phyloP scores from a whole-genome alignment of 2,888 invertebrate species.

The Isoperla grammatica region DNA sequence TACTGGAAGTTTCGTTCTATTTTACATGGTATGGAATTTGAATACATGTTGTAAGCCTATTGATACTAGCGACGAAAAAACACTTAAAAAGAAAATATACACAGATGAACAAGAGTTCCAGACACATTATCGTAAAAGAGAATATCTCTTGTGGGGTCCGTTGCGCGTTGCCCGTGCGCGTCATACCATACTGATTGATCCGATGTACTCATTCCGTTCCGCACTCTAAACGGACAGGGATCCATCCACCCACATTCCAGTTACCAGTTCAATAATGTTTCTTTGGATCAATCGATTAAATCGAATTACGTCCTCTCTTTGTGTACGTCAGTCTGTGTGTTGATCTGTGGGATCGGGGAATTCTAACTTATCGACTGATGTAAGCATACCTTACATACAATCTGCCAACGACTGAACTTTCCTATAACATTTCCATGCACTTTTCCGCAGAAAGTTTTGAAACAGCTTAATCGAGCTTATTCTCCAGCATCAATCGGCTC shows the following conservation, averaged over 20 bases:
- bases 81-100: slow-evolving; percentile 9
- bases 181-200: too few species aligned
- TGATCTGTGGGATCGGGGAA: not conserved
- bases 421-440: not conserved
- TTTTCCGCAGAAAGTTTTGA: too few species aligned
- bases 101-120: not conserved
- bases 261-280: slow-evolving; percentile 2
- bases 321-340: not conserved
- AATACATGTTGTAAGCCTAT: slow-evolving; percentile 7
- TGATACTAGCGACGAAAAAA: slow-evolving; percentile 13
- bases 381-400: not conserved
- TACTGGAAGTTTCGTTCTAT: slow-evolving; percentile 7
- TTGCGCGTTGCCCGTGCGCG: too few species aligned
- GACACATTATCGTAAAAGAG: too few species aligned
- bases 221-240: too few species aligned
- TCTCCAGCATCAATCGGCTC: too few species aligned
- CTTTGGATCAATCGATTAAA: not conserved
- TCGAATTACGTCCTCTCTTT: not conserved
- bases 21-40: slow-evolving; percentile 13
- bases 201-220: too few species aligned
- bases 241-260: too few species aligned
- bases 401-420: not conserved
- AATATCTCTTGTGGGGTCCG: too few species aligned
- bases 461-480: too few species aligned
- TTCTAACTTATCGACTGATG: slow-evolving; percentile 1